phyloP scores from a whole-genome alignment of 2,113 vertebrate genomes.

The Bubalus kerabau region DNA sequence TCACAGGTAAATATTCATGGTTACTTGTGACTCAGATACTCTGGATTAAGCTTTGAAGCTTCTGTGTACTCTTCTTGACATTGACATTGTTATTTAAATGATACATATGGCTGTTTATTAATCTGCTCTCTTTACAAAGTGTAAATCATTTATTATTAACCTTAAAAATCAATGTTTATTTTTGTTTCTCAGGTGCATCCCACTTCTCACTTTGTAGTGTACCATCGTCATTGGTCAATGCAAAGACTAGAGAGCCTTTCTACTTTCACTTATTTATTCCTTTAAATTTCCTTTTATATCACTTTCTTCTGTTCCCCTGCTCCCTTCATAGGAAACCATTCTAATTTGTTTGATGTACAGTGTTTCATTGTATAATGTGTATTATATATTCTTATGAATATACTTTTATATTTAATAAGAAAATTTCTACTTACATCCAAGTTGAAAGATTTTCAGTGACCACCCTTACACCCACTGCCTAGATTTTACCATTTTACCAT shows the following conservation, averaged over 20 bases:
- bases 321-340: not conserved
- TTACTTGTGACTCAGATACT: not conserved
- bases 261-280: not conserved
- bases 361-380: not conserved
- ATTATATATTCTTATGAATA: not conserved
- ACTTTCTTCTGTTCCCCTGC: not conserved
- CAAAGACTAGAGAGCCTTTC: not conserved
- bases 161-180: not conserved
- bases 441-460: not conserved
- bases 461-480: not conserved
- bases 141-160: not conserved
- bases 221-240: not conserved
- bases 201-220: not conserved
- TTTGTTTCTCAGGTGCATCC: not conserved
- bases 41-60: not conserved
- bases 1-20: constrained; percentile 80
- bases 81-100: not conserved
- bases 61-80: not conserved
- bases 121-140: not conserved
- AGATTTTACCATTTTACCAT: not conserved
- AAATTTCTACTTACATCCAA: not conserved
- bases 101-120: not conserved
- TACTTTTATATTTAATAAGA: not conserved
- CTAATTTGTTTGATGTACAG: not conserved
- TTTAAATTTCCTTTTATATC: not conserved